Percentiles rank a stretch among this genome's conserved stretches.
Conservation (phyloP, 2,888 invertebrate genomes). For the Dastarcus helophoroides region DNA sequence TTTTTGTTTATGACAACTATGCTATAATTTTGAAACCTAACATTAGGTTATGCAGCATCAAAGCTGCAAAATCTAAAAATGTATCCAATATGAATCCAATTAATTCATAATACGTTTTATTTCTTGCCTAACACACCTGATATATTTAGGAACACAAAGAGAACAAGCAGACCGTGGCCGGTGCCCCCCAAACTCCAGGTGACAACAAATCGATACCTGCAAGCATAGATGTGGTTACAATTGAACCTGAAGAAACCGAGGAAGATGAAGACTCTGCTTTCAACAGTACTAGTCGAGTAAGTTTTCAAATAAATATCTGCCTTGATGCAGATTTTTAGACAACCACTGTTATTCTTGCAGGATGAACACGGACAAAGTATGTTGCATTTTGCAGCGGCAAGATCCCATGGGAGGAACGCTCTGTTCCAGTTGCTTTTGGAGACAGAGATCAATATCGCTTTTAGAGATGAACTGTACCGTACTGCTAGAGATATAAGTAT, state of each 20-base stretch:
- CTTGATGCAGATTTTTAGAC: neutral
- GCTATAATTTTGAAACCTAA: no score
- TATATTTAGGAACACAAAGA: no score
- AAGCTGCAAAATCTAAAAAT: no score
- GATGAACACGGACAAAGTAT: constrained; percentile 86
- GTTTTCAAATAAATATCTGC: constrained; percentile 15
- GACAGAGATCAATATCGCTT: constrained; percentile 67
- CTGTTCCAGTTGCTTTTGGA: constrained; percentile 71
- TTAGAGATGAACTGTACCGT: constrained; percentile 74
- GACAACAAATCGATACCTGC: constrained; percentile 31
- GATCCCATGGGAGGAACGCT: constrained; percentile 69
- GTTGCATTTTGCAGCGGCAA: constrained; percentile 77
- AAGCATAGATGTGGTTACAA: constrained; percentile 47
- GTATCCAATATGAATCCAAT: no score
- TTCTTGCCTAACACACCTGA: no score
- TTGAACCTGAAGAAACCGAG: constrained; percentile 40
- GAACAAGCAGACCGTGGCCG: constrained; percentile 31
- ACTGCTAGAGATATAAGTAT: constrained; percentile 79
- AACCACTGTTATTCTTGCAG: constrained; percentile 34
- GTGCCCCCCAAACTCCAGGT: constrained; percentile 20
- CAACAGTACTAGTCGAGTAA: constrained; percentile 51
- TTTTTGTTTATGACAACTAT: no score
- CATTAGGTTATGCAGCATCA: no score
- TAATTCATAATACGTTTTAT: no score
- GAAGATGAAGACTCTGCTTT: constrained; percentile 47